Evolutionary conservation across 1,140 invertebrate species (phyloP).

Genomic region (Heliconius hermathena): DNA sequence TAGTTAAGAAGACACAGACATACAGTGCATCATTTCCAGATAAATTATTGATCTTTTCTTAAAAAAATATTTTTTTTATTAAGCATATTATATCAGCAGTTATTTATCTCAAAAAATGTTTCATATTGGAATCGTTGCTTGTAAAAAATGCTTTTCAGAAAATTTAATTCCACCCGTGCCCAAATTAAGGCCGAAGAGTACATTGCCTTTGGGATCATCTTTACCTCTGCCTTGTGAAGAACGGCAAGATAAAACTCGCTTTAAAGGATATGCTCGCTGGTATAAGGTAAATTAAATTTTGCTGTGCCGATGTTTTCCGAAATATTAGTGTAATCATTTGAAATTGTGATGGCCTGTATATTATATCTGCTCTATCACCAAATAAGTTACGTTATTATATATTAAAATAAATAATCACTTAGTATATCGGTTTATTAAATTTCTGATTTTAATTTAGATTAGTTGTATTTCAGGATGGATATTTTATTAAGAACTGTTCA

Average conservation of each 20-base stretch:
- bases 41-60: too few species aligned
- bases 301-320: not conserved
- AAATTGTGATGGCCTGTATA: not conserved
- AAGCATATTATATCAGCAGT: too few species aligned
- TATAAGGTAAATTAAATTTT: not conserved
- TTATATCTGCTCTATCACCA: not conserved
- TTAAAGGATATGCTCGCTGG: not conserved
- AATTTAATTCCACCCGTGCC: not conserved
- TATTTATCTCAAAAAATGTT: not conserved
- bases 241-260: not conserved
- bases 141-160: not conserved
- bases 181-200: not conserved
- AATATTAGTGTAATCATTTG: not conserved
- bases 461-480: not conserved
- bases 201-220: not conserved
- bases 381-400: too few species aligned
- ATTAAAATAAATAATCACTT: too few species aligned
- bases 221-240: not conserved
- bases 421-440: not conserved
- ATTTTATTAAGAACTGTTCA: not conserved
- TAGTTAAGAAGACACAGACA: too few species aligned
- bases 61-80: too few species aligned
- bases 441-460: not conserved
- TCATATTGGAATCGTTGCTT: not conserved
- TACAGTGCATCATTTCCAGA: too few species aligned